Percentiles rank a stretch among this genome's conserved stretches.
These are phyloP conservation scores for Rhamnusium bicolor DNA, from an alignment of 2,888 invertebrate genomes.

Conservation along the genomic window DNA sequence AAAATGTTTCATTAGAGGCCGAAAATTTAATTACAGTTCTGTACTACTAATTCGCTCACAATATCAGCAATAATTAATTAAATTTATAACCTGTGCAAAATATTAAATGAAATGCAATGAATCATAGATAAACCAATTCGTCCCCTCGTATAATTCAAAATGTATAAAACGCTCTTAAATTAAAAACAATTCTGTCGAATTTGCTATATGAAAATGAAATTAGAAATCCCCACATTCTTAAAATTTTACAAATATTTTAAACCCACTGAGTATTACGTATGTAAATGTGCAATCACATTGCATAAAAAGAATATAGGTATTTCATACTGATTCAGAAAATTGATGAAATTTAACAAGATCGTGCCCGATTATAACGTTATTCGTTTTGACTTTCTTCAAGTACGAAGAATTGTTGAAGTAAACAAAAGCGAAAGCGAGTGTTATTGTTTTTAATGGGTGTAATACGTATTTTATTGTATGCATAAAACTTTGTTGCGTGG, in stretches of 20 bases:
- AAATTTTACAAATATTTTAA: background rate
- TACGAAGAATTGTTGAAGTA: constrained; percentile 1
- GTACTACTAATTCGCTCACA: too few species aligned
- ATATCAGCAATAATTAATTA: too few species aligned
- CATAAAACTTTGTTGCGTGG: background rate
- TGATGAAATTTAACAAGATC: background rate
- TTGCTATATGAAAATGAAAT: constrained; percentile 12
- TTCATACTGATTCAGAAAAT: background rate
- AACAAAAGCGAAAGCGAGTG: constrained; percentile 17
- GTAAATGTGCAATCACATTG: constrained; percentile 9
- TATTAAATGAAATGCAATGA: too few species aligned
- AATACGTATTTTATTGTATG: background rate
- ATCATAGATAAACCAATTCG: too few species aligned
- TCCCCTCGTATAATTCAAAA: background rate
- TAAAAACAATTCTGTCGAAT: background rate
- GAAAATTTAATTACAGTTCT: too few species aligned
- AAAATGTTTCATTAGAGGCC: too few species aligned
- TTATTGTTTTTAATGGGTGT: background rate
- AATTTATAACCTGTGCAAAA: too few species aligned
- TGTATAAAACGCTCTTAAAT: too few species aligned
- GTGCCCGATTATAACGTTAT: background rate
- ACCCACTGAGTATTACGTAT: constrained; percentile 1
- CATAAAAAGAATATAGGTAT: constrained; percentile 9
- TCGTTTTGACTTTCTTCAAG: constrained; percentile 24
- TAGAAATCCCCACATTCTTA: constrained; percentile 15